Base-by-base conservation (phyloP, 23 tunicate species). In the Clavelina lepadiformis region DNA sequence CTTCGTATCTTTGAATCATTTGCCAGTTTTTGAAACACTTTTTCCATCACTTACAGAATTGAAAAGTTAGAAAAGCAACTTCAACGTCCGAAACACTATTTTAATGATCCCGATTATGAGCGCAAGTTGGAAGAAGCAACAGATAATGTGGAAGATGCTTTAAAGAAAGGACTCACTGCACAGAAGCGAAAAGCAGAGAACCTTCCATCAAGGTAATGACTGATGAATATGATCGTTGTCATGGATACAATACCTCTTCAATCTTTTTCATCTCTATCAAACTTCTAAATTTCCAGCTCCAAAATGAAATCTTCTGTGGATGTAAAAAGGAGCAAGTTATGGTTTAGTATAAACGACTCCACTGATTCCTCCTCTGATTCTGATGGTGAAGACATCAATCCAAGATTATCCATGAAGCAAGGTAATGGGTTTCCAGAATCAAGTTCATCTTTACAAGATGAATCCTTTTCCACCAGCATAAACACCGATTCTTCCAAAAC, bases 51-150 rank as follows among this genome's bases (percentile, higher is more conserved):
- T 73, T 28, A 2, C 58, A 73, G 79, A 53, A 79, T 79, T 1
- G 96, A 73, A 46, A 89, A 89, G 31, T 38, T 89, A 33, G 97
- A 89, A 51, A 38, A 69, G 23, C 61, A 74, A 20, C 28, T 85
- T 41, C 81, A 75, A 56, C 55, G 32, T 6, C 97, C 97, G 31
- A 89, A 89, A 51, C 97, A 89, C 38, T 89, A 69, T 75, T 89
- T 89, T 31, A 89, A 81, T 60, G 97, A 89, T 62, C 89, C 89
- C 29, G 89, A 71, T n/a, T 89, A 89, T 61, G 89, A 89, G 28
- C 74, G 66, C 33, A 69, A 63, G 25, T 34, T 81, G 13, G 82
- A 82, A 47, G 63, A 63, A 70, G 71, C 80, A 7, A 35, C 38
- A 19, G 87, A 79, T 51, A 73, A 68, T 49, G 86, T 88, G 38